Base-by-base conservation (phyloP, 2,113 vertebrate species). In the Arothron firmamentum region DNA sequence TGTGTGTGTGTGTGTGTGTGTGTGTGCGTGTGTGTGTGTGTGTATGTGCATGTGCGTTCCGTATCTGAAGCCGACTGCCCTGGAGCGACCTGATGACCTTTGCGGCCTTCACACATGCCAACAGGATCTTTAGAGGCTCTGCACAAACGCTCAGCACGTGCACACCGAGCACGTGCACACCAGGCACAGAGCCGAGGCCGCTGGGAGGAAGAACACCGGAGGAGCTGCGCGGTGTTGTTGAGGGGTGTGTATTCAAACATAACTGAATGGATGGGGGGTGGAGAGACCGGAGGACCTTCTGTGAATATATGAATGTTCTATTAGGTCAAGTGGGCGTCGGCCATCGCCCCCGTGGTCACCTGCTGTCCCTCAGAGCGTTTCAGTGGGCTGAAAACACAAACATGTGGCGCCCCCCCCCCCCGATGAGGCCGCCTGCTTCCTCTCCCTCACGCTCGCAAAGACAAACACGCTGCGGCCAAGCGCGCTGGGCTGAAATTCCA, bases 241-340 rank as follows among this genome's bases (percentile, higher is more conserved):
- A 63, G 43, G 28, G 16, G 59, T 38, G 51, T n/a, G 47, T 66
- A 70, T 83, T 63, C 78, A 79, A 81, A 75, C 80, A 69, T 75
- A 84, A 81, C 28, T 52, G 48, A 45, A 53, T 52, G 28, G 64
- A 70, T 17, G 10, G 58, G 48, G 56, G 66, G 70, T 25, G 47
- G 41, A 49, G 47, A 74, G 80, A 83, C 21, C n/a, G n/a, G n/a
- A n/a, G n/a, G n/a, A n/a, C n/a, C 82, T 48, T 57, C 46, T 60
- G 46, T 73, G 82, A 86, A 80, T 82, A 82, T 68, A 79, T 82
- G 75, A 65, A 85, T 79, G 57, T 34, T 61, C 75, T 72, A 85
- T 77, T 75, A 87, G 79, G 75, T 78, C 65, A 65, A 34, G 56
- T 67, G 64, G 56, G 77, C 76, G 75, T 72, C 74, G 42, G 34